phyloP scores from a whole-genome alignment of 2,113 vertebrate species.

The Orthochromis indermauri region DNA sequence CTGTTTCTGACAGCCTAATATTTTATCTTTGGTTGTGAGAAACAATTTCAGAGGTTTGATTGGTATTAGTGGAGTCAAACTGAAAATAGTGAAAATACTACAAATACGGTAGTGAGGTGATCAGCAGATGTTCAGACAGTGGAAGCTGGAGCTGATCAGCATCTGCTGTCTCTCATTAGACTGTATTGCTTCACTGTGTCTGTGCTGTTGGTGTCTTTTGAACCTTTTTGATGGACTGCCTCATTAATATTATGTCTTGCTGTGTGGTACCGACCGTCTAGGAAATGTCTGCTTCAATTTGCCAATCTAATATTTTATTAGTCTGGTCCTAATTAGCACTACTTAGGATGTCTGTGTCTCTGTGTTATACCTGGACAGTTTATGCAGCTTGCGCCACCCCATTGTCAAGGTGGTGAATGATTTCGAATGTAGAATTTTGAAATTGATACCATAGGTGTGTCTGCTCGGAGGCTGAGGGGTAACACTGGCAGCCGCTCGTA shows the following conservation, averaged over 20 bases:
- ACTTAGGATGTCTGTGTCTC: background rate
- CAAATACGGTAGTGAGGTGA: background rate
- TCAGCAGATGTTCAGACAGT: background rate
- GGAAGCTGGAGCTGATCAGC: background rate
- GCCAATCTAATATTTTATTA: rapidly evolving
- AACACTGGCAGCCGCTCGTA: background rate
- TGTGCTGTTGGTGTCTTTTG: background rate
- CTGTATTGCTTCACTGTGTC: background rate
- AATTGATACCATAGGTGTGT: background rate
- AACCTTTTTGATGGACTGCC: background rate
- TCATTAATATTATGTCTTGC: background rate
- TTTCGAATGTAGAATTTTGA: background rate
- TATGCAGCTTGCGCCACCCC: rapidly evolving
- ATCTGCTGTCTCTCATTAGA: background rate
- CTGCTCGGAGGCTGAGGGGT: background rate
- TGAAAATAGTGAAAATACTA: background rate
- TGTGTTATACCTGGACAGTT: background rate
- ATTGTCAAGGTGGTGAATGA: background rate
- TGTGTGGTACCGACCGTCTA: background rate
- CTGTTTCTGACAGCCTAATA: background rate
- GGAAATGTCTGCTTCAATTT: background rate
- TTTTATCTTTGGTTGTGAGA: background rate
- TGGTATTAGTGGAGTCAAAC: background rate
- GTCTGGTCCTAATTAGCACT: background rate
- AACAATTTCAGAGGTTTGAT: rapidly evolving